Evolutionary conservation across 1,140 invertebrate species (phyloP).

Genomic region (Ladona fulva): DNA sequence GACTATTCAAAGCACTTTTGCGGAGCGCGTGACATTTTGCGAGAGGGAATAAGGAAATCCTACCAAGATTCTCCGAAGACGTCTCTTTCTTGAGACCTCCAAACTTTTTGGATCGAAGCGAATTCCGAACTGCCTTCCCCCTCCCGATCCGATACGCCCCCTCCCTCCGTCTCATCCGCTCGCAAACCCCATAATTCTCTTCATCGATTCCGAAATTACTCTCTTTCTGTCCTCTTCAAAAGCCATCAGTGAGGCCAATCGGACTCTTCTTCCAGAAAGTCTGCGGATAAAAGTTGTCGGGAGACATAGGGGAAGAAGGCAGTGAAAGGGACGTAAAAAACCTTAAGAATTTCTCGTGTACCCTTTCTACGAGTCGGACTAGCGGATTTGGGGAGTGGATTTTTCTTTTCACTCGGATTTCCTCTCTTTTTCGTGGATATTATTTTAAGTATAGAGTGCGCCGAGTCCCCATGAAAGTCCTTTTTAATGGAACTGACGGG

Average conservation of each 20-base stretch:
- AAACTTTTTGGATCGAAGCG: background rate
- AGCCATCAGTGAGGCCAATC: background rate
- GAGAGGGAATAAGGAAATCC: too few species aligned
- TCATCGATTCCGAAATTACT: constrained; percentile 1
- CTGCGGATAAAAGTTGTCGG: background rate
- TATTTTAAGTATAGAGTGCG: too few species aligned
- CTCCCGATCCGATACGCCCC: background rate
- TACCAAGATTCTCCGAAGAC: too few species aligned
- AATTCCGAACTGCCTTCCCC: too few species aligned
- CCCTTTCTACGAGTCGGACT: background rate
- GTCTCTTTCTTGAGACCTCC: too few species aligned
- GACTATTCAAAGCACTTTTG: too few species aligned
- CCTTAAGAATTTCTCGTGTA: background rate
- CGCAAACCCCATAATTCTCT: background rate
- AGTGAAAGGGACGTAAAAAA: background rate
- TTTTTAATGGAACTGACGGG: too few species aligned
- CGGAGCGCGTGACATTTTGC: too few species aligned
- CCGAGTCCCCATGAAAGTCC: too few species aligned
- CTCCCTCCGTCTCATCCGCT: background rate
- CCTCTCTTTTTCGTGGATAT: too few species aligned
- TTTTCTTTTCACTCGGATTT: too few species aligned
- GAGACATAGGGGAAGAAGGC: background rate
- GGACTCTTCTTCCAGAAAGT: background rate
- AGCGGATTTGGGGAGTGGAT: background rate
- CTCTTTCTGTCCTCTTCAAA: constrained; percentile 1